Conservation (phyloP, 2,113 vertebrate species). For the Phasianus colchicus region DNA sequence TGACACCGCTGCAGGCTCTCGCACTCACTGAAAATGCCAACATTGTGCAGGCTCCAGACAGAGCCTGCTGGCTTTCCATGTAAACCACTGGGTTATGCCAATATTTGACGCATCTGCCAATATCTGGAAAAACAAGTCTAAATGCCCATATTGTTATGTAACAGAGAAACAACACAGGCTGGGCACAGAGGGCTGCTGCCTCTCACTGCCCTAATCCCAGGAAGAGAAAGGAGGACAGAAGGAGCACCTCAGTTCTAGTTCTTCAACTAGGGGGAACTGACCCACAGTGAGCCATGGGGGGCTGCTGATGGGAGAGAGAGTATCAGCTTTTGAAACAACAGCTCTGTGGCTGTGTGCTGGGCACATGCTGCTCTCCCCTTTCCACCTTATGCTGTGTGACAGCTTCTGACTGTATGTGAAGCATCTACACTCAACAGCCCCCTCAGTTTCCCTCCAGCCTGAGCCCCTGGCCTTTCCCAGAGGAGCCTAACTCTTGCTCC, state of each 20-base stretch:
- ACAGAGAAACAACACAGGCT: slow-evolving; percentile 1
- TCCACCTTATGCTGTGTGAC: neutral
- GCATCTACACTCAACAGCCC: neutral
- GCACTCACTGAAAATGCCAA: slow-evolving; percentile 2
- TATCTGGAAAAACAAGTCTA: slow-evolving; percentile 67
- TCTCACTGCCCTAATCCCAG: neutral
- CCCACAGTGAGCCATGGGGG: neutral
- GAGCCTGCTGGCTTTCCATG: slow-evolving; percentile 35
- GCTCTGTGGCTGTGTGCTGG: neutral
- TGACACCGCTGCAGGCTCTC: neutral
- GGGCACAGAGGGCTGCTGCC: neutral
- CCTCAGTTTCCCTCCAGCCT: neutral
- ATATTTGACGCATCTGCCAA: slow-evolving; percentile 60
- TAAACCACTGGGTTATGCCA: slow-evolving; percentile 61
- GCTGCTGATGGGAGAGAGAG: neutral
- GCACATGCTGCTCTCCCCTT: neutral
- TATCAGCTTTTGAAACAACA: neutral
- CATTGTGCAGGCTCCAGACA: slow-evolving; percentile 46
- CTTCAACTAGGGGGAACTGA: neutral
- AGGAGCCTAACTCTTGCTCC: neutral
- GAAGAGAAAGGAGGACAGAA: slow-evolving; percentile 4
- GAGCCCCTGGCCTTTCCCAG: neutral
- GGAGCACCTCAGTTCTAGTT: slow-evolving; percentile 1
- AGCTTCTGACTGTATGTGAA: neutral
- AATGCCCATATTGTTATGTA: slow-evolving; percentile 51